phyloP scores from a whole-genome alignment of 2,113 vertebrate species.

The Oreochromis aureus region DNA sequence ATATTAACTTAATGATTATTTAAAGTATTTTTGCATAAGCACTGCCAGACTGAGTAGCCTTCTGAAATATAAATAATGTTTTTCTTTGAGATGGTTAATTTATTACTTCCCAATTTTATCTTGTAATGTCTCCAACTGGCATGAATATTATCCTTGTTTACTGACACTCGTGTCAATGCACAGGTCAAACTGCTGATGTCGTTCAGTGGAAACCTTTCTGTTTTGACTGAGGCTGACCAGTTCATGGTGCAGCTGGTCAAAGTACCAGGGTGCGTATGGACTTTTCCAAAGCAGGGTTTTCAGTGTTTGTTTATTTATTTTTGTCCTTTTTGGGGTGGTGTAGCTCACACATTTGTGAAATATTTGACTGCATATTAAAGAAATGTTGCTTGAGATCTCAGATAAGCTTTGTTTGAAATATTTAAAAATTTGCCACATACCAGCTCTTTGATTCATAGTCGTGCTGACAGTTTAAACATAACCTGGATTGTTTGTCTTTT shows the following conservation, averaged over 20 bases:
- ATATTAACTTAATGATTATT: neutral
- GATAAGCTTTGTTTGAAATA: neutral
- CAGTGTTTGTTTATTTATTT: neutral
- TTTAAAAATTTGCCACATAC: neutral
- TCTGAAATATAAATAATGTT: neutral
- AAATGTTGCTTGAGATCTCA: neutral
- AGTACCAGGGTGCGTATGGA: slow-evolving; percentile 65
- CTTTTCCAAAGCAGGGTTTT: neutral
- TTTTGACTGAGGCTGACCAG: slow-evolving; percentile 70
- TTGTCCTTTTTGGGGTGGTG: neutral
- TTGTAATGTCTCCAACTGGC: neutral
- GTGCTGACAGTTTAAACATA: neutral
- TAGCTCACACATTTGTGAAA: neutral
- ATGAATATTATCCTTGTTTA: neutral
- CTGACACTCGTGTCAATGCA: neutral
- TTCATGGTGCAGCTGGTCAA: slow-evolving; percentile 76
- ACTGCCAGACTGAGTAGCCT: neutral
- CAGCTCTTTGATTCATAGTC: neutral
- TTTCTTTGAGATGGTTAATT: neutral
- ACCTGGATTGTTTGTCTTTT: neutral
- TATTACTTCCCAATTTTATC: neutral
- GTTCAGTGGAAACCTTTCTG: slow-evolving; percentile 60
- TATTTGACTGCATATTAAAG: neutral
- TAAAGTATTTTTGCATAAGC: neutral
- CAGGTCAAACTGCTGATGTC: slow-evolving; percentile 72